Percentiles rank a stretch among this genome's conserved stretches.
phyloP scores from a whole-genome alignment of 2,113 vertebrate genomes.

The Notarius quadriscutis region DNA sequence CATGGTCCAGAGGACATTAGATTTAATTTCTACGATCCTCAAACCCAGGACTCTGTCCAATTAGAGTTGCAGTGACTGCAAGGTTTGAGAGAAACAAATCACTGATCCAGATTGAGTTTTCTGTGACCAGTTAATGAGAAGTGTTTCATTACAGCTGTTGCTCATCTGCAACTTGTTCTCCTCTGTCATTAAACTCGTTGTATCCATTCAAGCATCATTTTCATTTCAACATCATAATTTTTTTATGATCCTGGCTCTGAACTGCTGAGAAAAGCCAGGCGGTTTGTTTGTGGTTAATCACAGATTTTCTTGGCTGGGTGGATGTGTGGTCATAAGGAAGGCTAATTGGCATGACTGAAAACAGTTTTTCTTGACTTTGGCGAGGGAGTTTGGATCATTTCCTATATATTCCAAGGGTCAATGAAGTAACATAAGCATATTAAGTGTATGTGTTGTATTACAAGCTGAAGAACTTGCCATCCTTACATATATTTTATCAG shows the following conservation, averaged over 20 bases:
- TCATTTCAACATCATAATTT: neutral
- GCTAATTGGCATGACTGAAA: neutral
- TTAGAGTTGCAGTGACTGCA: neutral
- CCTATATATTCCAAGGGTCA: neutral
- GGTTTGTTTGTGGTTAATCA: neutral
- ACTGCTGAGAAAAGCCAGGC: neutral
- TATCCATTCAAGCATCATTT: constrained; percentile 17
- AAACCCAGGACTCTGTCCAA: neutral
- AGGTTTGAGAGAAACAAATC: neutral
- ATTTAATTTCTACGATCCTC: constrained; percentile 4
- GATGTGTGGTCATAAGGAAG: neutral
- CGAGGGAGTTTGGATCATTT: neutral
- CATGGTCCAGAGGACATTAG: neutral
- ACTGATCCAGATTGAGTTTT: constrained; percentile 15
- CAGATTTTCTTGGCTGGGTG: neutral
- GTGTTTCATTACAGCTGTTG: neutral
- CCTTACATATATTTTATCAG: neutral
- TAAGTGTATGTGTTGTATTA: neutral
- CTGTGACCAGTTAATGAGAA: neutral
- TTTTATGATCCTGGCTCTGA: neutral
- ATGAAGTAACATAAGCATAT: neutral
- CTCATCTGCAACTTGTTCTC: neutral
- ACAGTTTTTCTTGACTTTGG: neutral
- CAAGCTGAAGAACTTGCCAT: neutral
- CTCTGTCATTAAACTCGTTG: constrained; percentile 5